A percentile compares a stretch with the other conserved stretches of the same genome.
Evolutionary conservation across 2,888 invertebrate species (phyloP).

Genomic region (Frankliniella fusca): DNA sequence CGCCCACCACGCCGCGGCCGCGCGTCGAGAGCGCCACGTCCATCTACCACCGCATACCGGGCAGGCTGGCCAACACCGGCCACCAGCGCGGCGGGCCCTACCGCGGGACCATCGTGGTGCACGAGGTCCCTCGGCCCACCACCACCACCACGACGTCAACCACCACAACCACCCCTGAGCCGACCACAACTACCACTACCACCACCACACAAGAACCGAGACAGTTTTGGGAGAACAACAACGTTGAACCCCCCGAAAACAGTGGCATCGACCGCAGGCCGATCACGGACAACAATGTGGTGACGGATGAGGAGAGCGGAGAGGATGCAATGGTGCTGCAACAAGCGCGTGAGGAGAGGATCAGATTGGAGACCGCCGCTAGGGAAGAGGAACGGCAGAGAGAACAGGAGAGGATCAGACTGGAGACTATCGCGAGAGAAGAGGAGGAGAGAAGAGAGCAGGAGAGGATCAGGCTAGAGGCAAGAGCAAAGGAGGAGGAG

Average conservation of each 20-base stretch:
- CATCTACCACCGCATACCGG: conserved; percentile 18
- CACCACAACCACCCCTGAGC: background rate
- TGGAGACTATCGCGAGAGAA: background rate
- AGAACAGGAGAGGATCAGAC: background rate
- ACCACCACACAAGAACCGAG: background rate
- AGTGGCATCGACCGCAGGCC: background rate
- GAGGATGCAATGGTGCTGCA: background rate
- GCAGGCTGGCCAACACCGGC: background rate
- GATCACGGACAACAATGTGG: background rate
- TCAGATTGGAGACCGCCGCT: background rate
- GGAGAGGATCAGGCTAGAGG: background rate
- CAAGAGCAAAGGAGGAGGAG: background rate
- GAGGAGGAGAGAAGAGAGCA: no score
- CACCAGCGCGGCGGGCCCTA: background rate
- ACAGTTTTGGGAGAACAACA: background rate
- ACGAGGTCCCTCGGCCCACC: background rate
- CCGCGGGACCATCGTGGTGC: background rate
- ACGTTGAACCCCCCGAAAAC: background rate
- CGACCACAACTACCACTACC: background rate
- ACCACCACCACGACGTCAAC: background rate
- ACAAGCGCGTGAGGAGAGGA: background rate
- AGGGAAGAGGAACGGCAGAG: background rate
- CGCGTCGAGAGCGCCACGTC: background rate
- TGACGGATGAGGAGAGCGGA: background rate
- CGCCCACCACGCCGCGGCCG: background rate